Percentiles rank a stretch among this genome's conserved stretches.
These are phyloP conservation scores for Alethe castanea DNA, from an alignment of 2,113 vertebrate species.

Conservation along the genomic window DNA sequence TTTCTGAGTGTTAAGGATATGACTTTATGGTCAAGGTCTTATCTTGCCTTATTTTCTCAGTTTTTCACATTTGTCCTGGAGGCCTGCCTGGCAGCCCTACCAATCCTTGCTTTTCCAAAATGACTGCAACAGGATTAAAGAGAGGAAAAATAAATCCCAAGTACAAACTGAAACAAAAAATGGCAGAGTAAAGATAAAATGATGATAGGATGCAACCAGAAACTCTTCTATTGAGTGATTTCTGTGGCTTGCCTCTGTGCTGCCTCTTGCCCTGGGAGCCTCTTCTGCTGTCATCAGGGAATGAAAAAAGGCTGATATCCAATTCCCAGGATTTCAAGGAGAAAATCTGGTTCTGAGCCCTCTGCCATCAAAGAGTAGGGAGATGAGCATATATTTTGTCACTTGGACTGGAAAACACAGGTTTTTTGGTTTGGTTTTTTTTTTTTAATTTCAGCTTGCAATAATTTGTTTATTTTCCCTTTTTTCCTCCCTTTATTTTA, in stretches of 20 bases:
- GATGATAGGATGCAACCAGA: neutral
- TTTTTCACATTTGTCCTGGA: neutral
- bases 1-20: neutral
- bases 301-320: neutral
- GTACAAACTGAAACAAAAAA: neutral
- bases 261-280: neutral
- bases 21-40: neutral
- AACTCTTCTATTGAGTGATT: neutral
- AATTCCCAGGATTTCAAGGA: neutral
- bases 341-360: neutral
- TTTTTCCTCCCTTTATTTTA: accelerated
- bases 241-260: neutral
- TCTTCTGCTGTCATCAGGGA: neutral
- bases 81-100: neutral
- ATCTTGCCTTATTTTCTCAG: neutral
- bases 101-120: neutral
- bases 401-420: neutral
- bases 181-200: neutral
- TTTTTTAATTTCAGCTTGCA: neutral
- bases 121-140: neutral
- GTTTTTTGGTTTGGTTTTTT: neutral
- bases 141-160: neutral
- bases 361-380: neutral
- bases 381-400: neutral
- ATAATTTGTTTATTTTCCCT: neutral